Percentiles rank a stretch among this genome's conserved stretches.
These are phyloP conservation scores for Panthera uncia DNA, from an alignment of 2,113 vertebrate genomes.

Conservation along the genomic window DNA sequence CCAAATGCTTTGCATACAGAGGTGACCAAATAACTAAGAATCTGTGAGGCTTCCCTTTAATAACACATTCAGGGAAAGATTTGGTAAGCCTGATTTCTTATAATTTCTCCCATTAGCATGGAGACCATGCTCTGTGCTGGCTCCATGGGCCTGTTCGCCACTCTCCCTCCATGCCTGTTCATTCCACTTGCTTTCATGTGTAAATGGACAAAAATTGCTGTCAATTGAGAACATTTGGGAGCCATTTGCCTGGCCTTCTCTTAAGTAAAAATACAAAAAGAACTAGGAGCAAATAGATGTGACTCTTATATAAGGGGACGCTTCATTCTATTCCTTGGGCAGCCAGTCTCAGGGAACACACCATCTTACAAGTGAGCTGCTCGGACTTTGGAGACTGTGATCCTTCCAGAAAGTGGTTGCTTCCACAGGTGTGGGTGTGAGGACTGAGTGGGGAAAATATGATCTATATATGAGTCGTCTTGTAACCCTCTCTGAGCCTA, in stretches of 20 bases:
- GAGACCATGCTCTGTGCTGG: background rate
- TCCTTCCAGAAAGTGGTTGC: background rate
- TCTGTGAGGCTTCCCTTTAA: background rate
- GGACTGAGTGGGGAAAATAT: background rate
- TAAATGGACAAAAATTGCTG: constrained; percentile 54
- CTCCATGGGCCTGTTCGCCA: background rate
- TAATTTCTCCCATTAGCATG: constrained; percentile 4
- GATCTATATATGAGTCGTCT: background rate
- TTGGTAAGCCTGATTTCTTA: constrained; percentile 21
- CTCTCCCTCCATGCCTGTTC: background rate
- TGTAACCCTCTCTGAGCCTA: background rate
- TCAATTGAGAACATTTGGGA: constrained; percentile 30
- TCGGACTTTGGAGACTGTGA: background rate
- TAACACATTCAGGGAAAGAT: background rate
- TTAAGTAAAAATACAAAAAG: constrained; percentile 57
- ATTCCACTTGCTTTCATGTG: constrained; percentile 54
- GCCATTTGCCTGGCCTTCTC: constrained; percentile 45
- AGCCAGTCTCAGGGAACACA: background rate
- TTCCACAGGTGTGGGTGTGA: background rate
- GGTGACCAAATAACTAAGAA: background rate
- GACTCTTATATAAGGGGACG: background rate
- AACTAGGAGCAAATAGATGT: background rate
- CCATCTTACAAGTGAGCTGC: background rate
- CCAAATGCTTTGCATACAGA: background rate
- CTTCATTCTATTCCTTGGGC: background rate